A percentile compares a stretch with the other conserved stretches of the same genome.
phyloP scores from a whole-genome alignment of 1,140 invertebrate species.

The Tetramorium parvispinum region DNA sequence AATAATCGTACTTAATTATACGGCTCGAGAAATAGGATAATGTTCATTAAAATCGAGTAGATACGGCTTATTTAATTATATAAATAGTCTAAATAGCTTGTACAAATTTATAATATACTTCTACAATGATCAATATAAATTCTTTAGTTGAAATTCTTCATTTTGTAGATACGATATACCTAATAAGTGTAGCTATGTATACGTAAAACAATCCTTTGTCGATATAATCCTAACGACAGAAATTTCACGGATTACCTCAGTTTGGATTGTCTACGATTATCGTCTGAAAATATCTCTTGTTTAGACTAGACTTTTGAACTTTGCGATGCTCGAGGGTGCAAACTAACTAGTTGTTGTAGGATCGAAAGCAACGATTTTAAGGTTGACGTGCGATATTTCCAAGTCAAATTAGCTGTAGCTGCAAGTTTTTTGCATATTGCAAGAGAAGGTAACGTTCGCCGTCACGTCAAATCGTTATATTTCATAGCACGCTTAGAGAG shows the following conservation, averaged over 20 bases:
- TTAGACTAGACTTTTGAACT: background rate
- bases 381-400: conserved; percentile 29
- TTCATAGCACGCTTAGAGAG: background rate
- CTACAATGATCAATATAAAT: background rate
- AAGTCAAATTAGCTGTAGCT: conserved; percentile 35
- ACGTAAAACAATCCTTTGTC: background rate
- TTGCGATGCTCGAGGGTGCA: background rate
- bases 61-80: background rate
- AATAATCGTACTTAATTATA: background rate
- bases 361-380: conserved; percentile 30
- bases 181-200: background rate
- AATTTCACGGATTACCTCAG: background rate
- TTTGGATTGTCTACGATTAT: background rate
- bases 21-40: background rate
- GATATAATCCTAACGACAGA: background rate
- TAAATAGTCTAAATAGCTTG: background rate
- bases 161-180: background rate
- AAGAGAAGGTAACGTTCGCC: conserved; percentile 27
- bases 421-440: conserved; percentile 31
- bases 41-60: background rate
- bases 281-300: conserved; percentile 3
- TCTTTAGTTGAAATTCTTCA: background rate
- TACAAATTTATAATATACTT: background rate
- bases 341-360: background rate
- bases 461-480: conserved; percentile 50